Evolutionary conservation across 2,888 invertebrate genomes (phyloP).

Genomic region (Arctia plantaginis): DNA sequence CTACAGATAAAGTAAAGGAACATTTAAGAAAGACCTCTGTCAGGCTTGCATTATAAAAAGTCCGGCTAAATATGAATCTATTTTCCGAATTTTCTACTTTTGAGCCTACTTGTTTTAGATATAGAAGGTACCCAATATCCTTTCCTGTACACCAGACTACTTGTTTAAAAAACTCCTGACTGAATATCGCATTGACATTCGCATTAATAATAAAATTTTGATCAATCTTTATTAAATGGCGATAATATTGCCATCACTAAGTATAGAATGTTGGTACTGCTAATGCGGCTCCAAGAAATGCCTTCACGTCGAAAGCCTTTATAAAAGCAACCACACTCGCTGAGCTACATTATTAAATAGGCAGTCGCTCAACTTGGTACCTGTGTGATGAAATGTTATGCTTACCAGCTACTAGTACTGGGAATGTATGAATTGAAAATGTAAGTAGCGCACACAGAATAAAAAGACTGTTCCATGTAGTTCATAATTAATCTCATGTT

Average conservation of each 20-base stretch:
- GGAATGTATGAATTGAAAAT: conserved; percentile 23
- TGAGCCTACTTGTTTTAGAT: neutral
- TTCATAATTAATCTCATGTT: conserved; percentile 4
- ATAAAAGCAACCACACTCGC: conserved; percentile 56
- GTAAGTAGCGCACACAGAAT: conserved; percentile 14
- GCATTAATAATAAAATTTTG: neutral
- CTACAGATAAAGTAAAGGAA: no score
- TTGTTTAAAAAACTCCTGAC: neutral
- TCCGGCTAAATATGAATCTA: neutral
- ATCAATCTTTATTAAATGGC: conserved; percentile 2
- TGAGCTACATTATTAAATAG: conserved; percentile 55
- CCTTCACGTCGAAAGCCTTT: conserved; percentile 57
- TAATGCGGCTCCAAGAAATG: conserved; percentile 47
- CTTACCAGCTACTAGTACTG: conserved; percentile 32
- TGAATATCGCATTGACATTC: neutral
- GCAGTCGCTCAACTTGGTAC: conserved; percentile 38
- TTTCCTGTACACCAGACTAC: neutral
- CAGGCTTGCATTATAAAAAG: no score
- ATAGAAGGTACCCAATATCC: neutral
- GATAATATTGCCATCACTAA: conserved; percentile 1
- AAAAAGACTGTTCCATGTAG: conserved; percentile 14
- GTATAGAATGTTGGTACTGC: conserved; percentile 30
- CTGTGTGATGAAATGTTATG: conserved; percentile 50
- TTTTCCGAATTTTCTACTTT: neutral
- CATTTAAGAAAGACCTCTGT: no score